Percentiles rank a stretch among this genome's conserved stretches.
Evolutionary conservation across 2,888 invertebrate genomes (phyloP).

Genomic region (Atethmia centrago): DNA sequence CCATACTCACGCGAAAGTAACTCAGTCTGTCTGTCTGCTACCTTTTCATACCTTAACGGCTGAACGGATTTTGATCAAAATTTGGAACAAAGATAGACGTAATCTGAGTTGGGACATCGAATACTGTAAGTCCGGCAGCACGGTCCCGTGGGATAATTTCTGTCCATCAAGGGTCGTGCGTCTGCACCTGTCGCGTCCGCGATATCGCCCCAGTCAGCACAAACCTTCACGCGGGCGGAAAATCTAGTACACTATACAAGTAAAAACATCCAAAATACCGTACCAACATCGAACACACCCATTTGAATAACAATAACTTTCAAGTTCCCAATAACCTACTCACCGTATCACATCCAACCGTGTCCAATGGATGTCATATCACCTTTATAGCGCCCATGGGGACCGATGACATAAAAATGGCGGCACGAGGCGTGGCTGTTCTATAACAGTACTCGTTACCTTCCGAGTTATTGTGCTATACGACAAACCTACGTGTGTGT

Average conservation of each 20-base stretch:
- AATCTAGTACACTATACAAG: background rate
- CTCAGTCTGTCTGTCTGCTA: too few relatives aligned
- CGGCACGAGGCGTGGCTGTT: slow-evolving; percentile 31
- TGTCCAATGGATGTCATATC: slow-evolving; percentile 38
- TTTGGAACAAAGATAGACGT: background rate
- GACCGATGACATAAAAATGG: slow-evolving; percentile 50
- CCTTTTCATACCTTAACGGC: too few relatives aligned
- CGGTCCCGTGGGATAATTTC: background rate
- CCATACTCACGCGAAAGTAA: too few relatives aligned
- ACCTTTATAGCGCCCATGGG: slow-evolving; percentile 42
- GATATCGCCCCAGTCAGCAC: too few relatives aligned
- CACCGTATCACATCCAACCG: background rate
- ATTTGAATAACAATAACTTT: slow-evolving; percentile 11
- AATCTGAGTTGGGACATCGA: too few relatives aligned
- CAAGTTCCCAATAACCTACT: background rate
- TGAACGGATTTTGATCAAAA: background rate
- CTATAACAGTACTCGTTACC: slow-evolving; percentile 42
- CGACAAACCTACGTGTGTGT: slow-evolving; percentile 16
- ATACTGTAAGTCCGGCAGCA: too few relatives aligned
- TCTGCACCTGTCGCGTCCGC: too few relatives aligned
- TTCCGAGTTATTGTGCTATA: slow-evolving; percentile 36
- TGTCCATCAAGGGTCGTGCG: too few relatives aligned
- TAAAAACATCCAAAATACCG: slow-evolving; percentile 1
- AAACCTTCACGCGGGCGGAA: too few relatives aligned
- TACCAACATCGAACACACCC: slow-evolving; percentile 1